Percentiles rank a stretch among this genome's conserved stretches.
phyloP scores from a whole-genome alignment of 2,113 vertebrate species.

The Hiodon alosoides region DNA sequence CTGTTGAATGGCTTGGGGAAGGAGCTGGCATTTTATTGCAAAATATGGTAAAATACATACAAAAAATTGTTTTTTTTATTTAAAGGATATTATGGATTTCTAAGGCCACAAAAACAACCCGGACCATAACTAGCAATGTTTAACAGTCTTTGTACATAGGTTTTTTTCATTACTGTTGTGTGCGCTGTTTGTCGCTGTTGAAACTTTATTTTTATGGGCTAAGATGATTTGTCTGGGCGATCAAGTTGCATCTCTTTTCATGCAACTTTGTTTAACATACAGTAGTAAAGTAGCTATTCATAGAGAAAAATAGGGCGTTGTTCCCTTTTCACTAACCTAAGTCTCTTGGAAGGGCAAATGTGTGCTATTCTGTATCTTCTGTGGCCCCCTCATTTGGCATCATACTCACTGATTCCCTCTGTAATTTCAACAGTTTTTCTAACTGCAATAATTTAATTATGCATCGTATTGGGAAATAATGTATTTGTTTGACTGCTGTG shows the following conservation, averaged over 20 bases:
- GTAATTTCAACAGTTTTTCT: too few relatives aligned
- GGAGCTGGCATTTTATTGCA: not conserved
- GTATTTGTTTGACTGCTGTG: not conserved
- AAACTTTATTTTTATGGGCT: too few relatives aligned
- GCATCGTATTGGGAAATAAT: not conserved
- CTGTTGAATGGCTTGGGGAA: not conserved
- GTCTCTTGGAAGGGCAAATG: not conserved
- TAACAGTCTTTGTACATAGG: not conserved
- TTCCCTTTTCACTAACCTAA: not conserved
- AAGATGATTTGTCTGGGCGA: too few relatives aligned
- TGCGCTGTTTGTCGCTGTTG: too few relatives aligned
- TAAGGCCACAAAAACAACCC: too few relatives aligned
- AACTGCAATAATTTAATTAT: not conserved
- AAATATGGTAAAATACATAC: not conserved
- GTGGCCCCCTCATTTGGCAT: conserved; percentile 3
- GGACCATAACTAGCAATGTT: too few relatives aligned
- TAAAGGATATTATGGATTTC: not conserved
- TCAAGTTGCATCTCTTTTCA: too few relatives aligned
- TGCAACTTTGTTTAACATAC: not conserved
- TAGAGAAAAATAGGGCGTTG: not conserved
- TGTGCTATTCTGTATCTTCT: not conserved
- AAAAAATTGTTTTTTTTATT: not conserved
- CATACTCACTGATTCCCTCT: not conserved
- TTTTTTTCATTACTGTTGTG: too few relatives aligned
- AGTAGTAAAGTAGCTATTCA: not conserved